Percentiles rank a stretch among this genome's conserved stretches.
Conservation (phyloP, 2,113 vertebrate genomes). For the Calypte anna region DNA sequence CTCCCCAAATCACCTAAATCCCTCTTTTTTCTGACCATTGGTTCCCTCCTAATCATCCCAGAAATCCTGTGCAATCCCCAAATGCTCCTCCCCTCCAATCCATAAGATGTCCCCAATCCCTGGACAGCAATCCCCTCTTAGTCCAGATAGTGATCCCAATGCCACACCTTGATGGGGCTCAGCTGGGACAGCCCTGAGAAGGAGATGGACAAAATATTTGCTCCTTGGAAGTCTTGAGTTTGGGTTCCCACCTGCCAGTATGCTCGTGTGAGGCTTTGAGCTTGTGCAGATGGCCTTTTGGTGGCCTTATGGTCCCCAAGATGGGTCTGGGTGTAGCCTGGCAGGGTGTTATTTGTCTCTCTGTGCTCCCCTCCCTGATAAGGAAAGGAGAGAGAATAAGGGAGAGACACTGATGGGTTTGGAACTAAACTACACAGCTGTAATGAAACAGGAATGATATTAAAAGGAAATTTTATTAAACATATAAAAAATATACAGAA, state of each 20-base stretch:
- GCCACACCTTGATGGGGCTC: not conserved
- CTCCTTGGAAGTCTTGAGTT: not conserved
- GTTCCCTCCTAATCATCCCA: not conserved
- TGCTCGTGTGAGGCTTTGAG: not conserved
- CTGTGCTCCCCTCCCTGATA: not conserved
- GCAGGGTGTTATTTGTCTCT: not conserved
- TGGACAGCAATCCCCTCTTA: not conserved
- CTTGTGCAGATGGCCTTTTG: not conserved
- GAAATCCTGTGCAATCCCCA: not conserved
- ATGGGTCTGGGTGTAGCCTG: not conserved
- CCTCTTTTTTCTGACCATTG: not conserved
- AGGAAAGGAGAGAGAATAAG: too few species aligned
- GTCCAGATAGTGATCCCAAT: not conserved
- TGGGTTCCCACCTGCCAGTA: not conserved
- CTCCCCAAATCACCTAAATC: not conserved
- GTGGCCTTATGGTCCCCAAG: rapidly evolving
- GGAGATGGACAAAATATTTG: not conserved
- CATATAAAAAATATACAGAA: too few species aligned
- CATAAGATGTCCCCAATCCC: not conserved
- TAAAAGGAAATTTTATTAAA: too few species aligned
- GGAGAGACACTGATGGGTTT: too few species aligned
- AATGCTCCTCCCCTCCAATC: not conserved
- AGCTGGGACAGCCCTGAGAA: not conserved
- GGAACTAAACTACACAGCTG: too few species aligned
- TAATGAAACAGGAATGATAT: too few species aligned